Evolutionary conservation across 2,888 invertebrate genomes (phyloP).

Genomic region (Mesorhabditis sp.): DNA sequence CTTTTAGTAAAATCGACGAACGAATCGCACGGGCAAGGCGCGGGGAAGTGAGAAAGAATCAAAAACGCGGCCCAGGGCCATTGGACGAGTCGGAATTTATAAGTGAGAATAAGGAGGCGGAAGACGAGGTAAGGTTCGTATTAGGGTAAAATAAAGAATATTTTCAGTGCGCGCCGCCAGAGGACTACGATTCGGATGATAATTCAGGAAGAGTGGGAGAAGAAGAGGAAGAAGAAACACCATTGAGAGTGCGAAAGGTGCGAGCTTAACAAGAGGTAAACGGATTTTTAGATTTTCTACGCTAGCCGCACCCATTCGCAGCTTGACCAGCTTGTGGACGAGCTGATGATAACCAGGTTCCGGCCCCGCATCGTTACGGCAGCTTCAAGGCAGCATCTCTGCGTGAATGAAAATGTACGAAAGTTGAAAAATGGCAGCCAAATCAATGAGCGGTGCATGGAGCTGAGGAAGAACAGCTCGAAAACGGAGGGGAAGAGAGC

Average conservation of each 20-base stretch:
- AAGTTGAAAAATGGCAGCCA: conserved; percentile 35
- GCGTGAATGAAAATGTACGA: conserved; percentile 77
- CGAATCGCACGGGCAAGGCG: too few species aligned
- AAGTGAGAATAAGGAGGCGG: not conserved
- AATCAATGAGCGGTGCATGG: conserved; percentile 52
- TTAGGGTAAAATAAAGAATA: not conserved
- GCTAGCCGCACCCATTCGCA: conserved; percentile 96
- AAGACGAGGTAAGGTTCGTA: not conserved
- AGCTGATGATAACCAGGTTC: conserved; percentile 76
- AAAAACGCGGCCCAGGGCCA: too few species aligned
- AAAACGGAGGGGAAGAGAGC: conserved; percentile 16
- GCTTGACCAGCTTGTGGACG: conserved; percentile 86
- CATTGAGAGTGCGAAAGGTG: conserved; percentile 14
- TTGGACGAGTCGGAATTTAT: not conserved
- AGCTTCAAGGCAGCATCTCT: conserved; percentile 68
- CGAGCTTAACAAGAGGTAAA: conserved; percentile 5
- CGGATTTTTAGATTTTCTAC: conserved; percentile 72
- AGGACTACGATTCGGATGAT: conserved; percentile 30
- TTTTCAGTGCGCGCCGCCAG: conserved; percentile 51
- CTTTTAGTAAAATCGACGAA: not conserved
- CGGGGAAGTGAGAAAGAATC: too few species aligned
- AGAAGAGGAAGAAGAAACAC: conserved; percentile 23
- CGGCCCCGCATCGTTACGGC: conserved; percentile 46
- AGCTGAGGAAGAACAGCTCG: conserved; percentile 36
- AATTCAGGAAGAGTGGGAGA: conserved; percentile 12